Evolutionary conservation across 2,113 vertebrate species (phyloP).

Genomic region (Cebus imitator): DNA sequence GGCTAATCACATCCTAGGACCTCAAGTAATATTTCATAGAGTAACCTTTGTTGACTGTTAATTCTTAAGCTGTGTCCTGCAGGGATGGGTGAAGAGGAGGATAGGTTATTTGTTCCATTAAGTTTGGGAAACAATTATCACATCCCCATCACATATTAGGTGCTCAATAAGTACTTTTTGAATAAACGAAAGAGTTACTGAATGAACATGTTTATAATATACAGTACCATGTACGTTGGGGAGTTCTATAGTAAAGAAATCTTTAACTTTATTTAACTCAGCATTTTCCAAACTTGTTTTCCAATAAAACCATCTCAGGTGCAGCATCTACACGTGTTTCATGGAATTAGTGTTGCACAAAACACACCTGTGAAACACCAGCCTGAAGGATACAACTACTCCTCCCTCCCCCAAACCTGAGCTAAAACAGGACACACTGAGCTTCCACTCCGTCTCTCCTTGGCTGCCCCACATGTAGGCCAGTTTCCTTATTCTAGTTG

Average conservation of each 20-base stretch:
- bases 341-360: neutral
- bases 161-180: neutral
- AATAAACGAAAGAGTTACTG: neutral
- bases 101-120: neutral
- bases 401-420: neutral
- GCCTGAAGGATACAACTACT: neutral
- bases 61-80: neutral
- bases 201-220: neutral
- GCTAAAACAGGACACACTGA: neutral
- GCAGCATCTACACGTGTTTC: neutral
- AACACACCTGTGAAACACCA: neutral
- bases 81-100: fast-evolving
- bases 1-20: neutral
- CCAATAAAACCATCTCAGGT: neutral
- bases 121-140: neutral
- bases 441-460: neutral
- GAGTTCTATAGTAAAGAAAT: neutral
- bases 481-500: neutral
- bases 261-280: neutral
- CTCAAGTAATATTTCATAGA: neutral
- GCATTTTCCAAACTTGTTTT: neutral
- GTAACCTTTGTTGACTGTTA: neutral
- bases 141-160: neutral
- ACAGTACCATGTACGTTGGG: neutral
- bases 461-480: neutral